phyloP scores from a whole-genome alignment of 2,888 invertebrate species.

The Rhamnusium bicolor region DNA sequence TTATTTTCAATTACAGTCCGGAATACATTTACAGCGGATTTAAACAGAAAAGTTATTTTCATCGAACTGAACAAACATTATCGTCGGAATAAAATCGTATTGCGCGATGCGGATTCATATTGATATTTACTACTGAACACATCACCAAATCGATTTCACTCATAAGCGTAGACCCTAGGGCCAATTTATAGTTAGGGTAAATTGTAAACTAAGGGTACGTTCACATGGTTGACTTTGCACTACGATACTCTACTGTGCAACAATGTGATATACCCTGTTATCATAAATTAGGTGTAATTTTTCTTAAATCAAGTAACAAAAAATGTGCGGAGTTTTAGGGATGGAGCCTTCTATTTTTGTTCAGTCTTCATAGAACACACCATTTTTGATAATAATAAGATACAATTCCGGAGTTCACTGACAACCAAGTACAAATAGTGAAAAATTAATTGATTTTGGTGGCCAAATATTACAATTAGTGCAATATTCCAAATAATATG shows the following conservation, averaged over 20 bases:
- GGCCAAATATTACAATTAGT: too few relatives aligned
- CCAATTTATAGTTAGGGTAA: background rate
- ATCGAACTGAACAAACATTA: conserved; percentile 44
- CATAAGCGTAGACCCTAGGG: background rate
- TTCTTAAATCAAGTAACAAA: too few relatives aligned
- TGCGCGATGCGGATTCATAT: conserved; percentile 37
- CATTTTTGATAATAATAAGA: too few relatives aligned
- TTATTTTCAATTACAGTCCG: conserved; percentile 38
- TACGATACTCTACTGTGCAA: background rate
- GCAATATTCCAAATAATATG: too few relatives aligned
- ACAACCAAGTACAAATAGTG: too few relatives aligned
- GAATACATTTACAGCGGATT: conserved; percentile 30
- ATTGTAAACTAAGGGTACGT: background rate
- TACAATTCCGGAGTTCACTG: too few relatives aligned
- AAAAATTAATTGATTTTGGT: too few relatives aligned
- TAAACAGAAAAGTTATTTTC: conserved; percentile 42
- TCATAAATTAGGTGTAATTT: too few relatives aligned
- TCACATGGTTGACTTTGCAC: background rate
- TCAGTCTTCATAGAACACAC: too few relatives aligned
- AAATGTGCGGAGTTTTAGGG: too few relatives aligned
- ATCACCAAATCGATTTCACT: background rate
- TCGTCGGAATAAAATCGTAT: conserved; percentile 25
- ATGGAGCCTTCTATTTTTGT: too few relatives aligned
- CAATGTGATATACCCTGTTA: background rate
- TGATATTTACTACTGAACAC: conserved; percentile 46